A percentile compares a stretch with the other conserved stretches of the same genome.
These are phyloP conservation scores for Tragulus kanchil DNA, from an alignment of 2,113 vertebrate species.

Conservation along the genomic window DNA sequence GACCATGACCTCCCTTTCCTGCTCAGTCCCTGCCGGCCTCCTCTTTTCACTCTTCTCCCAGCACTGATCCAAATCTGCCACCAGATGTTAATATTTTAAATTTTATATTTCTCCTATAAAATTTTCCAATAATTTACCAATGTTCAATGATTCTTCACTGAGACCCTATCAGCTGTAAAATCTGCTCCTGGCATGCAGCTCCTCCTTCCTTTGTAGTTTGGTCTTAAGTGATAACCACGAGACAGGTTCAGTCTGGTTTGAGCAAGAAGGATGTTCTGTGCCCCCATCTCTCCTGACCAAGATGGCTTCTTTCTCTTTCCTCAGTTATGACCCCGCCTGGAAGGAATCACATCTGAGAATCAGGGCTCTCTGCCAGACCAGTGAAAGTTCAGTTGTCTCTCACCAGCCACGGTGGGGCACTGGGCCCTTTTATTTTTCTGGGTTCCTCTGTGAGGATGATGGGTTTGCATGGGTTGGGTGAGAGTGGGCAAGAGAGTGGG, in stretches of 20 bases:
- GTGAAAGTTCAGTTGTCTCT: background rate
- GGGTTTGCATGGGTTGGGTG: background rate
- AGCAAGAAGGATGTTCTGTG: too few species aligned
- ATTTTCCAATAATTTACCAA: too few species aligned
- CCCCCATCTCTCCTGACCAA: background rate
- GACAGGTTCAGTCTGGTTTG: rapidly evolving
- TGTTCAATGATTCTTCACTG: background rate
- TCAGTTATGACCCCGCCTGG: background rate
- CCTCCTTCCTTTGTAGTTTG: background rate
- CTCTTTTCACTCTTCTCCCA: background rate
- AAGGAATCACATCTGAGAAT: background rate
- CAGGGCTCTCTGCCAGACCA: background rate
- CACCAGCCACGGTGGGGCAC: background rate
- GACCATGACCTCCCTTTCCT: rapidly evolving
- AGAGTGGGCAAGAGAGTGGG: background rate
- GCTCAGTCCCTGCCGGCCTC: background rate
- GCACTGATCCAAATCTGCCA: background rate
- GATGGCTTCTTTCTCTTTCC: background rate
- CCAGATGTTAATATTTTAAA: background rate
- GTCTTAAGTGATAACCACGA: too few species aligned
- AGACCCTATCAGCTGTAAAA: background rate
- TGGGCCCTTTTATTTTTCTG: background rate
- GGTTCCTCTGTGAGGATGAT: background rate
- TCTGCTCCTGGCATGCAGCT: background rate
- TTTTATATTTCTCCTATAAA: background rate